Conservation (phyloP, 2,113 vertebrate genomes). For the Chaetura pelagica region DNA sequence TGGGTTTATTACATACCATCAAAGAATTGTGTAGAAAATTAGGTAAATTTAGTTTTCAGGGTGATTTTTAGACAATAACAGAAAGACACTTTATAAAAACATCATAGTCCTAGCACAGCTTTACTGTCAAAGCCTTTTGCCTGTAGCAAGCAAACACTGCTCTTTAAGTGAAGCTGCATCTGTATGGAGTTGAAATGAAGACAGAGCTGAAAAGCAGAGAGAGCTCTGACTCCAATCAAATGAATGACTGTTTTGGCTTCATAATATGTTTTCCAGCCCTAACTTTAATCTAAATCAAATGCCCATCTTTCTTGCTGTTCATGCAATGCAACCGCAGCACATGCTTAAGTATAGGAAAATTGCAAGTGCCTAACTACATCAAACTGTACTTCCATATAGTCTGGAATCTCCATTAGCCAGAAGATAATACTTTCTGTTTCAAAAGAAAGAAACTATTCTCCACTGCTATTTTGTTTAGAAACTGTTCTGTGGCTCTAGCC, state of each 20-base stretch:
- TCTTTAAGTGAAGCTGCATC: slow-evolving; percentile 25
- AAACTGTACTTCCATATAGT: slow-evolving; percentile 47
- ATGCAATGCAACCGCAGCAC: slow-evolving; percentile 7
- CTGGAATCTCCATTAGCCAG: slow-evolving; percentile 58
- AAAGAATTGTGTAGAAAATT: background rate
- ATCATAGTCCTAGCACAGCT: background rate
- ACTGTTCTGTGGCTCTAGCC: background rate
- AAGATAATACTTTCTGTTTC: slow-evolving; percentile 42
- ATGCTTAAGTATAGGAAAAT: slow-evolving; percentile 57
- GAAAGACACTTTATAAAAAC: slow-evolving; percentile 41
- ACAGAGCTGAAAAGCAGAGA: slow-evolving; percentile 15
- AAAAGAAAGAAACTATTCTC: slow-evolving; percentile 51
- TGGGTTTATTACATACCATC: background rate
- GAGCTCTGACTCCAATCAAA: slow-evolving; percentile 51
- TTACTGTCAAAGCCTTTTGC: slow-evolving; percentile 44
- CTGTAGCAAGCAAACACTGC: background rate
- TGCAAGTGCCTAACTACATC: slow-evolving; percentile 35
- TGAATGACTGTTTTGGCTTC: slow-evolving; percentile 27
- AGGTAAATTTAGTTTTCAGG: background rate
- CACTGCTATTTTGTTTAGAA: slow-evolving; percentile 46
- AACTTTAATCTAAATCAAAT: slow-evolving; percentile 68
- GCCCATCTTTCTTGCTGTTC: slow-evolving; percentile 26
- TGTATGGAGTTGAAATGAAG: slow-evolving; percentile 8
- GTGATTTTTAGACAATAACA: slow-evolving; percentile 19
- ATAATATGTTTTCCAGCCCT: slow-evolving; percentile 48